Evolutionary conservation across 2,113 vertebrate species (phyloP).

Genomic region (Cariama cristata): DNA sequence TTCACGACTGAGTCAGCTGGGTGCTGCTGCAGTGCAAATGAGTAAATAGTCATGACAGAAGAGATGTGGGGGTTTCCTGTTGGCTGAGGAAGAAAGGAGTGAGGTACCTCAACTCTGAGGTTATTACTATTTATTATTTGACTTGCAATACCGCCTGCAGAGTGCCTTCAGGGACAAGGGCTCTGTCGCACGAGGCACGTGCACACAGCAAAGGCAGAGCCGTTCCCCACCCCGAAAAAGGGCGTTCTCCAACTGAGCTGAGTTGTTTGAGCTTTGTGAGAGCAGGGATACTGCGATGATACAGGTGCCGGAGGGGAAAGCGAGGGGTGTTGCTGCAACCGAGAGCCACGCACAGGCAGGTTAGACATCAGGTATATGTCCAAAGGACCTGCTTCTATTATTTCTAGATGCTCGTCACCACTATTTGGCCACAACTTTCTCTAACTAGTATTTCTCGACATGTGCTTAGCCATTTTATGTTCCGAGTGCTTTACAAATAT

Average conservation of each 20-base stretch:
- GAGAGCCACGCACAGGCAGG: neutral
- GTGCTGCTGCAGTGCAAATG: neutral
- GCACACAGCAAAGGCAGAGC: neutral
- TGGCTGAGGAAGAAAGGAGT: slow-evolving; percentile 33
- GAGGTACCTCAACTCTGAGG: neutral
- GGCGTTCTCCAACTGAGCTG: neutral
- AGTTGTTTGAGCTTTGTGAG: neutral
- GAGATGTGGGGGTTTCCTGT: slow-evolving; percentile 6
- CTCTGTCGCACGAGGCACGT: neutral
- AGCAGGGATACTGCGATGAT: neutral
- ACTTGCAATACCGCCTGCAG: neutral
- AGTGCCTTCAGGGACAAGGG: neutral
- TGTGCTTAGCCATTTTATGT: slow-evolving; percentile 4
- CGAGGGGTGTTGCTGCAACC: neutral
- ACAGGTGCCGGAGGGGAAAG: neutral
- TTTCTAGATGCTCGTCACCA: neutral
- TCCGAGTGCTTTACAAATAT: slow-evolving; percentile 54
- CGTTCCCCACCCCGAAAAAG: neutral
- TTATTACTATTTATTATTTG: neutral
- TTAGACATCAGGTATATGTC: neutral
- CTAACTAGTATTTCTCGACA: neutral
- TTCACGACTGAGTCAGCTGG: neutral
- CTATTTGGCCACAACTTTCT: neutral
- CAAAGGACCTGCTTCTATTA: neutral
- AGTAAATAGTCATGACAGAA: neutral